Base-by-base conservation (phyloP, 2,797 vertebrate species). In the Enteromius argenteus region DNA sequence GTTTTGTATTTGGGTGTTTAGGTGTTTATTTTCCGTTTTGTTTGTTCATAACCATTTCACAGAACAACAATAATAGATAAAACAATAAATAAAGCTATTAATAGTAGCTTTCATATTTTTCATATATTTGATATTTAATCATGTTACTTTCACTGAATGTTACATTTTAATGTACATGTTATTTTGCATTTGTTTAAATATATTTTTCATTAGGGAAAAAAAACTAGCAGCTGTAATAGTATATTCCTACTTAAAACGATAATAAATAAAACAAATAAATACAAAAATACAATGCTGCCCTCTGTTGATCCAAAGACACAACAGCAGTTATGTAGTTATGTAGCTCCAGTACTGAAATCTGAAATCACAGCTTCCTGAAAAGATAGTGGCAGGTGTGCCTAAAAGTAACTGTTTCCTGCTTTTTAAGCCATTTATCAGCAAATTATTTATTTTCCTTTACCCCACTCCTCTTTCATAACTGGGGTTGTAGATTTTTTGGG, bases 241-340 rank as follows among this genome's bases (percentile, higher is more conserved):
- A 3, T 56, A 58, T 15, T 62, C 13, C 23, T 30, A 62, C 5
- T 62, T 6, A 11, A 27, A 30, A 62, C 23, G 14, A 27, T 13
- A 62, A 15, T 14, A 62, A 27, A 62, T 27, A 62, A 62, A 62
- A n/a, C 4, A 2, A 30, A 30, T 14, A 62, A 62, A 62, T 62
- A 62, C 7, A 30, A 60, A 30, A 62, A 62, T 30, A 17, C 75
- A 79, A 23, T 74, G 51, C 58, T 86, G 75, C 75, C 75, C 80
- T 79, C 85, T 86, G 35, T 72, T 83, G 80, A 46, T 73, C 9
- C 10, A 72, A 9, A 30, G 13, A 56, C 23, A 27, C 60, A 23
- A 62, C 9, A 62, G 53, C 60, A 8, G 32, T 76, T 71, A 6
- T 11, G 4, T 58, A 27, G 8, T 62, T 58, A 13, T n/a, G 15